Evolutionary conservation across 2,113 vertebrate species (phyloP).

Genomic region (Peromyscus leucopus): DNA sequence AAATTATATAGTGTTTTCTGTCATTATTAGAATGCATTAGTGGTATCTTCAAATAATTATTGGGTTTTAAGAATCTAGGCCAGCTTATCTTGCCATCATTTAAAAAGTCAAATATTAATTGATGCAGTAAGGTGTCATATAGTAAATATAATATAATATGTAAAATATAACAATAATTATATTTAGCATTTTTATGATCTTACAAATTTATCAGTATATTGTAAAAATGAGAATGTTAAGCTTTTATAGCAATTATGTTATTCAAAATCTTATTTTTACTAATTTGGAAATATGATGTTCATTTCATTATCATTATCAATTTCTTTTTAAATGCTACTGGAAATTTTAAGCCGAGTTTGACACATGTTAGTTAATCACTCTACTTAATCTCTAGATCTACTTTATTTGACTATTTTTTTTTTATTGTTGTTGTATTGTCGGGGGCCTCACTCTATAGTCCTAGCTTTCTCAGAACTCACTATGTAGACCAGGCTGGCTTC

Average conservation of each 20-base stretch:
- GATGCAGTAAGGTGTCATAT: not conserved
- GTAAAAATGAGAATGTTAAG: not conserved
- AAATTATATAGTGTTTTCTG: not conserved
- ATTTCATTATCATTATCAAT: not conserved
- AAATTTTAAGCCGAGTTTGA: not conserved
- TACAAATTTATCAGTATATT: not conserved
- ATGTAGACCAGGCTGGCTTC: no score
- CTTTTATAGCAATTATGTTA: not conserved
- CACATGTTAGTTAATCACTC: not conserved
- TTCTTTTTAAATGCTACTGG: not conserved
- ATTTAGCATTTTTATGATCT: not conserved
- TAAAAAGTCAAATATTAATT: conserved; percentile 26
- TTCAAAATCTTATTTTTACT: not conserved
- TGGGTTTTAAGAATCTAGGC: not conserved
- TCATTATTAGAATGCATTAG: not conserved
- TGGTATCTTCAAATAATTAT: not conserved
- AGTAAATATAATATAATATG: no score
- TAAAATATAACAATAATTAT: not conserved
- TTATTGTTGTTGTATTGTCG: no score
- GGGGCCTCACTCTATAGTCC: no score
- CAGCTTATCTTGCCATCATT: conserved; percentile 13
- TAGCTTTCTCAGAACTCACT: no score
- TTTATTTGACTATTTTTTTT: no score
- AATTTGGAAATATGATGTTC: not conserved
- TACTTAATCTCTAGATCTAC: not conserved